A percentile compares a stretch with the other conserved stretches of the same genome.
These are phyloP conservation scores for Clarias laeviceps DNA, from an alignment of 2,797 vertebrate genomes.

Conservation along the genomic window DNA sequence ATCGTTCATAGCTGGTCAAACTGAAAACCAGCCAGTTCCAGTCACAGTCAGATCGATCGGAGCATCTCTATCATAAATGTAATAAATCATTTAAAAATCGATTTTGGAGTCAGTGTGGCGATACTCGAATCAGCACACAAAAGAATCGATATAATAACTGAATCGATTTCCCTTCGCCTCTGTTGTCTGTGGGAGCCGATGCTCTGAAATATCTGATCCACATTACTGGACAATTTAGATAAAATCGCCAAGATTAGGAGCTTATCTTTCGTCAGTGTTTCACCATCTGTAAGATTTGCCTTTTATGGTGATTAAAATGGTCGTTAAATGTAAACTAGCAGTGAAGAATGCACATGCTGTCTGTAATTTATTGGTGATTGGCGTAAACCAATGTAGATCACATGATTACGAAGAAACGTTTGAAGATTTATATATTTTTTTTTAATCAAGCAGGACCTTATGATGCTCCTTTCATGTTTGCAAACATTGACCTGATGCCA, in stretches of 20 bases:
- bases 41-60: too few species aligned
- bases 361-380: neutral
- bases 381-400: neutral
- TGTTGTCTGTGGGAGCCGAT: neutral
- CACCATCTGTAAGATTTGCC: too few species aligned
- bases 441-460: neutral
- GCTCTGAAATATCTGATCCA: neutral
- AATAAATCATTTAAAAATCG: too few species aligned
- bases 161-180: too few species aligned
- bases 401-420: neutral
- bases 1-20: too few species aligned
- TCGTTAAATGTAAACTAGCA: neutral
- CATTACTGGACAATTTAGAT: neutral
- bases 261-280: neutral
- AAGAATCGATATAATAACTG: too few species aligned
- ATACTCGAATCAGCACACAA: too few species aligned
- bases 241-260: neutral
- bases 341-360: neutral
- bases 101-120: too few species aligned
- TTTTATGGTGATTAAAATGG: neutral
- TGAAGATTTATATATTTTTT: neutral
- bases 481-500: constrained; percentile 1
- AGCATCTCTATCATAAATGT: too few species aligned
- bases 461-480: constrained; percentile 8
- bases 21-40: too few species aligned